Percentiles rank a stretch among this genome's conserved stretches.
Conservation (phyloP, 2,888 invertebrate genomes). For the Neria commutata region DNA sequence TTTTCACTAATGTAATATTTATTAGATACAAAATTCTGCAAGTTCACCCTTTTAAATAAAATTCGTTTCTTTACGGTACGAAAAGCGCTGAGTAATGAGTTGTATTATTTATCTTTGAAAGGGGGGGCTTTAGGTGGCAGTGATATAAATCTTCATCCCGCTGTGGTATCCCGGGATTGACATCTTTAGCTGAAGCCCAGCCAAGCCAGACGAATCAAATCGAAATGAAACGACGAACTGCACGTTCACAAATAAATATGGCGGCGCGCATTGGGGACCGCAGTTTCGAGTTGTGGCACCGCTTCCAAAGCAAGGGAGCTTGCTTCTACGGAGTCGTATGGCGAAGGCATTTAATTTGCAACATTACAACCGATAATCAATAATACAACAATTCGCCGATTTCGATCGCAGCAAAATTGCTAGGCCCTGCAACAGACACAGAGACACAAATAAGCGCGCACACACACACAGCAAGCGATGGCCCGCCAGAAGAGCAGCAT, state of each 20-base stretch:
- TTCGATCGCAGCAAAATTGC: not conserved
- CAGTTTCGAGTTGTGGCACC: not conserved
- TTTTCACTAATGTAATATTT: no score
- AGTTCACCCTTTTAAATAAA: no score
- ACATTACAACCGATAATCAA: constrained; percentile 58
- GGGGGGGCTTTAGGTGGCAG: no score
- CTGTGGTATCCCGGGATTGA: no score
- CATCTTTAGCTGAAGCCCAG: no score
- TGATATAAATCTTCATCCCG: no score
- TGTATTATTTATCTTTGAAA: no score
- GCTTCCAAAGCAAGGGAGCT: constrained; percentile 1
- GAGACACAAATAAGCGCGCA: not conserved
- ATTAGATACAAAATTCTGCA: no score
- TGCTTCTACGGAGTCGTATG: constrained; percentile 20
- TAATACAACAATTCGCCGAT: constrained; percentile 34
- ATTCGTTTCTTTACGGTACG: no score
- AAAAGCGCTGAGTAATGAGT: no score
- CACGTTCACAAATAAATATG: constrained; percentile 28
- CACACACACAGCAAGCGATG: constrained; percentile 13
- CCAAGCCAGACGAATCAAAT: no score
- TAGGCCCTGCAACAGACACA: not conserved
- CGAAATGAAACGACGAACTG: constrained; percentile 20
- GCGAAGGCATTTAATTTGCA: constrained; percentile 58
- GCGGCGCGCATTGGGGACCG: constrained; percentile 2
- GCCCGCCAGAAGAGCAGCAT: no score